Base-by-base conservation (phyloP, 2,888 invertebrate species). In the Hecatera dysodea region DNA sequence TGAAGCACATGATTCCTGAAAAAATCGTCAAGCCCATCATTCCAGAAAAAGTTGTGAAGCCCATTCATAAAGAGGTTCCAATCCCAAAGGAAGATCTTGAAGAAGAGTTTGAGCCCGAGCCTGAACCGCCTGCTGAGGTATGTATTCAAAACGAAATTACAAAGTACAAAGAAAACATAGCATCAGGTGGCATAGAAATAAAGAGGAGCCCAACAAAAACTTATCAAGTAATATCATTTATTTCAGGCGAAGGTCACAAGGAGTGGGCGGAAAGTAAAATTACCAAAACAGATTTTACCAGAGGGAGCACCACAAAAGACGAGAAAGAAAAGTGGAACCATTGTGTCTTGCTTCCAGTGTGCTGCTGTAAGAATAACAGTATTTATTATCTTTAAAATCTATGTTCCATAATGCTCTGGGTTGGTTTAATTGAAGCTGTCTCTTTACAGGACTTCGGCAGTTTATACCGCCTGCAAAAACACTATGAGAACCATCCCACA, bases 201-300 rank as follows among this genome's bases (percentile, higher is more conserved):
- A n/a, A 33, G 33, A 17, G 1, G 4, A 17, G 39, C 29, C 1
- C 67, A n/a, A 50, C 12, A n/a, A 24, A 12, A 17, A 63, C 24
- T 42, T 50, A 56, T 50, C 50, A 33, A 12, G 8, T 24, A n/a
- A 7, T 44, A 19, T 5, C 2, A 22, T 50, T 71, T 69, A 64
- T 88, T 90, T 39, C 83, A 94, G 94, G 86, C 91, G 6, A 94
- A 93, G 83, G 90, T 95, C 6, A 95, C 95, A 29, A 88, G 95
- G 65, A 95, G 95, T 80, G 95, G 95, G 3, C 88, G 95, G 52
- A 92, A 92, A 80, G 94, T 95, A 22, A 95, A 93, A 77, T 80
- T 92, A 46, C 94, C 95, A 8, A 94, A 91, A 81, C 91, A 91
- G 60, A 92, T 93, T n/a, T 79, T 91, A 53, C 85, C 90, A 0